Percentiles rank a stretch among this genome's conserved stretches.
Conservation (phyloP, 2,888 invertebrate genomes). For the Eueremaeus valkanovi region DNA sequence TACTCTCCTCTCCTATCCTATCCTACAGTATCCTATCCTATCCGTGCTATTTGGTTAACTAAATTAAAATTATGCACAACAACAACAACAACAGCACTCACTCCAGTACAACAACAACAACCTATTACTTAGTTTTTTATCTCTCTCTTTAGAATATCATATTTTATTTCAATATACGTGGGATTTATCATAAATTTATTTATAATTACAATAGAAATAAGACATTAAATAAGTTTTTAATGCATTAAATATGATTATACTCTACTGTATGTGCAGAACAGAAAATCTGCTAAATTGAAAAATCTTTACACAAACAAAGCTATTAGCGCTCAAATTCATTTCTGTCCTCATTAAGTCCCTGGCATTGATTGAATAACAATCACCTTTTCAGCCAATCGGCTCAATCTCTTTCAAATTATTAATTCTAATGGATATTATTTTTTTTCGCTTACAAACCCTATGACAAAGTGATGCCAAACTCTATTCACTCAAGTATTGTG, state of each 20-base stretch:
- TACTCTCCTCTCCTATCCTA: background rate
- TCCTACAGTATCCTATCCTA: background rate
- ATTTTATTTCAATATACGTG: slow-evolving; percentile 19
- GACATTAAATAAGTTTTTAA: slow-evolving; percentile 13
- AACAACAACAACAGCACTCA: background rate
- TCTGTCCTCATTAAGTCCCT: slow-evolving; percentile 9
- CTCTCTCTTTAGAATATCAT: background rate
- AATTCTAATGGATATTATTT: background rate
- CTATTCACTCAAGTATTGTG: background rate
- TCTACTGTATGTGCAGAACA: too few relatives aligned
- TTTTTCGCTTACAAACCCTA: too few relatives aligned
- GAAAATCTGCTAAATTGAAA: background rate
- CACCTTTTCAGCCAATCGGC: background rate
- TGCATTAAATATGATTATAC: too few relatives aligned
- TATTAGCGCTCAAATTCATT: slow-evolving; percentile 11
- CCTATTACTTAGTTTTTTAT: too few relatives aligned
- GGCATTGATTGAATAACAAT: slow-evolving; percentile 8
- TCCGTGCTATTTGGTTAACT: slow-evolving; percentile 1
- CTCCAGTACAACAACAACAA: background rate
- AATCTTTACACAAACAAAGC: background rate
- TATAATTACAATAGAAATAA: slow-evolving; percentile 5
- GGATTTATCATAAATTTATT: slow-evolving; percentile 16
- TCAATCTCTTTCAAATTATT: background rate
- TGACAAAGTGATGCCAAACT: too few relatives aligned
- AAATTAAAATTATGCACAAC: slow-evolving; percentile 32